Evolutionary conservation across 2,888 invertebrate genomes (phyloP), one percentile per base, ranked within the genome.

Genomic region (Trissolcus brochymenae): DNA sequence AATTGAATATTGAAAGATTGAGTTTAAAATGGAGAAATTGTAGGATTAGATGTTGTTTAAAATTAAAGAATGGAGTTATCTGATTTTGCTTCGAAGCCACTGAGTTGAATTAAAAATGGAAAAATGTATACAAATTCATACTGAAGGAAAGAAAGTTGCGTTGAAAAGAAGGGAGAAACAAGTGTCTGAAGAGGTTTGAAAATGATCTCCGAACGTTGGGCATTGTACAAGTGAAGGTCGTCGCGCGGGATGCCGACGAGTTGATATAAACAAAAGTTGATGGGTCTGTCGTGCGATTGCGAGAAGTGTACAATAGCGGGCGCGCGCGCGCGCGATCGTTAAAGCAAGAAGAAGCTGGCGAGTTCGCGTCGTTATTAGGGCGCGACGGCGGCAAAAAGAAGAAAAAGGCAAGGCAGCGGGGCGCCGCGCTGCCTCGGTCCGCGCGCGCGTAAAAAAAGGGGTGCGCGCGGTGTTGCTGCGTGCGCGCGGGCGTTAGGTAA

Each of bases 381-480:
- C 74, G 71, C 74, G 78, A 75, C 79, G 62, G 65, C 49, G 66
- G 61, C 71, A 64, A 68, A 70, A 76, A 66, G 68, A 71, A 68
- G 71, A 74, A 79, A 72, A 57, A 75, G 72, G 76, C 61, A 73
- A 66, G 53, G 73, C 50, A 51, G 70, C 60, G 71, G 67, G 66
- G 61, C 73, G 73, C 66, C 51, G 67, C 72, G 65, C 72, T 60
- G 64, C 49, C 72, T 62, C 72, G 54, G 70, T 70, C 61, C 72
- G 72, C 72, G 72, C 72, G 64, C 64, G 59, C 72, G 72, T 72
- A 67, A 74, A 74, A 55, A 66, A 66, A 65, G 73, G 73, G 67
- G 67, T 66, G 73, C 68, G 74, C 64, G 62, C 62, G 53, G 68
- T 66, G 67, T 68, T 29, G 80, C 71, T n/a, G n/a, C n/a, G n/a